These are phyloP conservation scores for Poeciliopsis occidentalis DNA, from an alignment of 2,113 vertebrate species.

Conservation along the genomic window DNA sequence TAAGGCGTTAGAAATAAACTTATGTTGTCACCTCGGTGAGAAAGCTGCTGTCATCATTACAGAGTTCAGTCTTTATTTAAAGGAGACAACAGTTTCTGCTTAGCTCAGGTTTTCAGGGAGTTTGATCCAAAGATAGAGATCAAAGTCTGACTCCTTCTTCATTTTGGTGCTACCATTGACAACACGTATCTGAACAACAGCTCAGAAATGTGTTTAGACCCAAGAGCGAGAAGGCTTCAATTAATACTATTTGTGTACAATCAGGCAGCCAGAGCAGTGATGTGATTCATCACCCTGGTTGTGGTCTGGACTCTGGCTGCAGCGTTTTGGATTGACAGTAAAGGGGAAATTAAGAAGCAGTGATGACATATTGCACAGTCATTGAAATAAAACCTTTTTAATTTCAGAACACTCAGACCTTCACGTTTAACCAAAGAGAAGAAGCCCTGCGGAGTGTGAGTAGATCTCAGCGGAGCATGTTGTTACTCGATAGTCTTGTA, in stretches of 20 bases:
- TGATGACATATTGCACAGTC: background rate
- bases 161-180: no score
- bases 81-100: no score
- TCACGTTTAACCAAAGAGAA: slow-evolving; percentile 90
- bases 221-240: no score
- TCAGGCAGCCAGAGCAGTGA: no score
- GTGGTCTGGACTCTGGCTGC: no score
- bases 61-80: no score
- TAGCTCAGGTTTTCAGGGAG: background rate
- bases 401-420: slow-evolving; percentile 87
- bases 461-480: background rate
- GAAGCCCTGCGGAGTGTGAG: slow-evolving; percentile 92
- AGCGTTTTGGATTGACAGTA: no score
- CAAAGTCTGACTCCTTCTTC: background rate
- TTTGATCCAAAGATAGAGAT: background rate
- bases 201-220: no score
- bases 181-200: no score
- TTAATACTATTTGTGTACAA: no score
- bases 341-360: background rate
- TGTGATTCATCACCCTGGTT: background rate
- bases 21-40: background rate
- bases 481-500: background rate
- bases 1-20: background rate
- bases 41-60: background rate
- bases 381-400: background rate